Base-by-base conservation (phyloP, 2,113 vertebrate species). In the Campylomormyrus tamandua region DNA sequence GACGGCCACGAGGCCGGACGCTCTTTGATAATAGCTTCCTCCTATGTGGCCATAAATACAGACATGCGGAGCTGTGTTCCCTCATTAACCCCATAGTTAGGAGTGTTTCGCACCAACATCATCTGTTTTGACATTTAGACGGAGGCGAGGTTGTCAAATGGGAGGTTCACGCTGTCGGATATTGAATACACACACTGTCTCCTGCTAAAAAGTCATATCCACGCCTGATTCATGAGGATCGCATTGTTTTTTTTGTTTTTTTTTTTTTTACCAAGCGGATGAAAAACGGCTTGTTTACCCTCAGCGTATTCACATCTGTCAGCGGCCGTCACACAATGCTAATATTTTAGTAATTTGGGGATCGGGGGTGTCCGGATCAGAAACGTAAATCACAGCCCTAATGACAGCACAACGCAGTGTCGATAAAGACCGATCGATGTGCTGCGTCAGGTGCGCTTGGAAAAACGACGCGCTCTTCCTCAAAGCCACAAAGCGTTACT, bases 241-340 rank as follows among this genome's bases (percentile, higher is more conserved):
- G 3, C 83, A 84, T 48, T n/a, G 42, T 48, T 46, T 83, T 70
- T 13, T 66, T n/a, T 35, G 0, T 35, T 35, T 62, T n/a, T 8
- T 9, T 2, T 46, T n/a, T 45, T 46, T 46, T 84, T 4, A 48
- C 83, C 19, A n/a, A 39, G 31, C 35, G 1, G 13, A 46, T 84
- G 83, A 48, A 84, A 84, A 84, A 84, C 45, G 24, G 45, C 45
- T 84, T 84, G 45, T 84, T 80, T 80, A 80, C 74, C 35, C 74
- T 19, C 35, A 3, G 45, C 9, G 8, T 48, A 48, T 84, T 84
- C 45, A 1, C 83, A 84, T 84, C 83, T 13, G 45, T 84, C 83
- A 84, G 31, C 21, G 3, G 83, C 83, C 10, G 9, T 48, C 83
- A 48, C 39, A 21, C 83, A 24, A 48, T 39, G 45, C 83, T 84